A percentile compares a stretch with the other conserved stretches of the same genome.
These are phyloP conservation scores for Channallabes apus DNA, from an alignment of 2,797 vertebrate species.

Conservation along the genomic window DNA sequence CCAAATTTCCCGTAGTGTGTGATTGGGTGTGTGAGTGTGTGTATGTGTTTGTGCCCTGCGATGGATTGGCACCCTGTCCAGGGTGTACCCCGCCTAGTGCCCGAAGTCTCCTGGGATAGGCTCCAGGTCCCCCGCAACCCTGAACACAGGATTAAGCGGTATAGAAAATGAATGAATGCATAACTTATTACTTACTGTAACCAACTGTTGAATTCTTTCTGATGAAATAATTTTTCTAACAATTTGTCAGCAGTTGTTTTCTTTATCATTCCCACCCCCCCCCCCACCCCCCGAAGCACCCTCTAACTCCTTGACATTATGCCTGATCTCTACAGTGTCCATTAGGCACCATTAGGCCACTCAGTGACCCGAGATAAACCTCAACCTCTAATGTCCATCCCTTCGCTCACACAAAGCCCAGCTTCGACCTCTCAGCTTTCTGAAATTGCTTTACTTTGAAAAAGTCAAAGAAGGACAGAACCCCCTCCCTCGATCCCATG, in stretches of 20 bases:
- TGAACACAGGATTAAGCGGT: no score
- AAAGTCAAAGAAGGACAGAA: constrained; percentile 27
- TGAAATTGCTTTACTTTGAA: constrained; percentile 33
- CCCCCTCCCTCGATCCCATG: background rate
- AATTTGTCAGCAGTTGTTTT: background rate
- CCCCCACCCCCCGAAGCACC: background rate
- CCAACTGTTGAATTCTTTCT: background rate
- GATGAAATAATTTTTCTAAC: background rate
- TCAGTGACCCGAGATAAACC: constrained; percentile 9
- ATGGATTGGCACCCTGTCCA: no score
- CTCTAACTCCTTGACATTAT: constrained; percentile 20
- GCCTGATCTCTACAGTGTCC: constrained; percentile 18
- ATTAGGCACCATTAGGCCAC: background rate
- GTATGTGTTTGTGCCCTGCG: no score
- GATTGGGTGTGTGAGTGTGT: no score
- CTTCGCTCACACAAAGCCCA: constrained; percentile 1
- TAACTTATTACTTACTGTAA: background rate
- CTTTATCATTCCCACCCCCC: background rate
- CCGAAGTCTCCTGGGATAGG: no score
- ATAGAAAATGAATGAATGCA: no score
- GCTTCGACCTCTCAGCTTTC: constrained; percentile 1
- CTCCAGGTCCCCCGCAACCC: no score
- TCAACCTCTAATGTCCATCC: constrained; percentile 8
- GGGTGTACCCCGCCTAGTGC: no score
- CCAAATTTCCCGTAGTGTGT: no score